Conservation (phyloP, 2,888 invertebrate genomes). For the Xylocampa areola region DNA sequence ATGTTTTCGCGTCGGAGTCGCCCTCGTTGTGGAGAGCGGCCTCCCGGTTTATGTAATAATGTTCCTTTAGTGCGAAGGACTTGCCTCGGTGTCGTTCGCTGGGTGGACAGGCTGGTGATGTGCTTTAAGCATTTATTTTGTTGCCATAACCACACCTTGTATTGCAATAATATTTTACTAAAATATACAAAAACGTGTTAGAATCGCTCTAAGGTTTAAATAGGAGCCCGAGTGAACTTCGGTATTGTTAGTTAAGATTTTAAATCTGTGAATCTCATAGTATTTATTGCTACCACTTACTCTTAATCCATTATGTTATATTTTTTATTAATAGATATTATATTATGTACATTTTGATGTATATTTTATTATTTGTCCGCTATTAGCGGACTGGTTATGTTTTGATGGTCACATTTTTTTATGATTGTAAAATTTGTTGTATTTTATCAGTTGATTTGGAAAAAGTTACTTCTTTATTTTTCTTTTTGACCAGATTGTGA, state of each 20-base stretch:
- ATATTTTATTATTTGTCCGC: slow-evolving; percentile 88
- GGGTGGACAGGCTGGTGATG: slow-evolving; percentile 88
- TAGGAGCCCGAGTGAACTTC: slow-evolving; percentile 83
- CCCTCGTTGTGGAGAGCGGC: slow-evolving; percentile 78
- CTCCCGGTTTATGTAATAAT: slow-evolving; percentile 81
- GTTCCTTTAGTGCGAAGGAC: slow-evolving; percentile 88
- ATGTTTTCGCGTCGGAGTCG: slow-evolving; percentile 82
- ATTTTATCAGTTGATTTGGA: slow-evolving; percentile 84
- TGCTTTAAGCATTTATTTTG: slow-evolving; percentile 90
- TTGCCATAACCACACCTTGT: slow-evolving; percentile 90
- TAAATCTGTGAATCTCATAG: slow-evolving; percentile 90
- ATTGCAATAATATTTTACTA: slow-evolving; percentile 90
- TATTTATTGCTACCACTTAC: slow-evolving; percentile 89
- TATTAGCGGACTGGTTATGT: slow-evolving; percentile 85
- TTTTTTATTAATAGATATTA: slow-evolving; percentile 87
- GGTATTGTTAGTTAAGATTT: slow-evolving; percentile 90
- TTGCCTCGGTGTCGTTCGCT: slow-evolving; percentile 84
- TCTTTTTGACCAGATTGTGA: slow-evolving; percentile 79
- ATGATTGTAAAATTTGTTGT: slow-evolving; percentile 88
- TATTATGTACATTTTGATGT: slow-evolving; percentile 90
- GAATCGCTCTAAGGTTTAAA: slow-evolving; percentile 86
- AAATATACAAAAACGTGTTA: slow-evolving; percentile 86
- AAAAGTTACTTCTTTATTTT: slow-evolving; percentile 72
- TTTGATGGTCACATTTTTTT: slow-evolving; percentile 85
- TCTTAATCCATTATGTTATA: slow-evolving; percentile 87